Evolutionary conservation across 2,888 invertebrate genomes (phyloP), one percentile per base, ranked within the genome.

Genomic region (Lysandra coridon): DNA sequence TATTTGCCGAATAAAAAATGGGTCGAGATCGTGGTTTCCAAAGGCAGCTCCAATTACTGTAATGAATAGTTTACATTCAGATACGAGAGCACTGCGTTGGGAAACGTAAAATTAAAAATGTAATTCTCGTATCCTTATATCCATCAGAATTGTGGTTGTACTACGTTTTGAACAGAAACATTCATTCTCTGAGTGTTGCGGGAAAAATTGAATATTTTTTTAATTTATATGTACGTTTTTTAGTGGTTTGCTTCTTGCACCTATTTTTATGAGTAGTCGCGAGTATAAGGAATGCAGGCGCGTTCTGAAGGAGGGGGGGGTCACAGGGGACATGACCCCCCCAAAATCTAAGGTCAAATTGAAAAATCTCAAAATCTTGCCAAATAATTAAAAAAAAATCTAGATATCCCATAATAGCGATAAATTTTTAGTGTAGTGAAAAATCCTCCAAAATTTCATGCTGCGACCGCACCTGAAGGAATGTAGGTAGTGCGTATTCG

Each of bases 31-130:
- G 17, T 76, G 76, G 57, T 33, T 69, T 76, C 76, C 53, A 57
- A 76, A 76, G 57, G 57, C 75, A 30, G 75, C 76, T 76, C 76
- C 76, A 76, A 76, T 76, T 76, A 76, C 76, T 76, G 76, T 33
- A 76, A 57, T 76, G 76, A 76, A 76, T 76, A 76, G 76, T 76
- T 76, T 76, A 76, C 76, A 76, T 57, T 75, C 33, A 23, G 76
- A 53, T 30, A 76, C 17, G 49, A 53, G 33, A 33, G 49, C 33
- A 14, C 33, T 57, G 30, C 76, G 49, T 23, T 75, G 44, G 44
- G 75, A 75, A 49, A 75, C 44, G 75, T 49, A 49, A 49, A 75
- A 75, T 75, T 74, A 74, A 40, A 44, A 44, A 74, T 74, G 74
- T 44, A 40, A 40, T 74, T 44, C 10, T 37, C 37, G 30, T 69